Conservation (phyloP, 2,113 vertebrate species). For the Sarotherodon lohbergeri region DNA sequence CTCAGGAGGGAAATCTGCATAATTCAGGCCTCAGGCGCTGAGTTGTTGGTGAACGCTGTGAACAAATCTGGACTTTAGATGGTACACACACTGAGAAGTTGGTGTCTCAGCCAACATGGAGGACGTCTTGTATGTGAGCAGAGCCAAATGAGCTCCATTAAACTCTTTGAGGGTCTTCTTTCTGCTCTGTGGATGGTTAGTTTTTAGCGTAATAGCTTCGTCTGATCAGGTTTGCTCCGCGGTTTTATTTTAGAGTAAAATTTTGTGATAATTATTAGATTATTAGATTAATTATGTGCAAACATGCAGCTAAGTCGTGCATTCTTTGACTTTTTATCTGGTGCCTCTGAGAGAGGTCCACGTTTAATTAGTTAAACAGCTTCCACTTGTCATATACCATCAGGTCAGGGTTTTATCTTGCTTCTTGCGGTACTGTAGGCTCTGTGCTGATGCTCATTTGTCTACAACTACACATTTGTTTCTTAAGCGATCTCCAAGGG, state of each 20-base stretch:
- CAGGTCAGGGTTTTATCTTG: neutral
- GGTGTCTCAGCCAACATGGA: neutral
- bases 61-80: neutral
- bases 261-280: neutral
- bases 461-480: neutral
- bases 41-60: neutral
- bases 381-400: neutral
- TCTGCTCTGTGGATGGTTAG: neutral
- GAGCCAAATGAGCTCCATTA: neutral
- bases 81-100: accelerated
- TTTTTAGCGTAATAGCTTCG: neutral
- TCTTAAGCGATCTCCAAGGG: neutral
- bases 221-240: accelerated
- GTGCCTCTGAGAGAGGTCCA: neutral
- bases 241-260: neutral
- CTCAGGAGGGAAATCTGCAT: neutral
- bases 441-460: neutral
- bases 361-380: neutral
- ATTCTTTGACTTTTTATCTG: neutral
- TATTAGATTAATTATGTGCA: neutral
- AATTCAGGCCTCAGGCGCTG: neutral
- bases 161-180: neutral
- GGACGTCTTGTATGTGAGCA: neutral
- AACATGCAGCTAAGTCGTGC: neutral
- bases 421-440: neutral